Evolutionary conservation across 2,113 vertebrate species (phyloP).

Genomic region (Boleophthalmus pectinirostris): DNA sequence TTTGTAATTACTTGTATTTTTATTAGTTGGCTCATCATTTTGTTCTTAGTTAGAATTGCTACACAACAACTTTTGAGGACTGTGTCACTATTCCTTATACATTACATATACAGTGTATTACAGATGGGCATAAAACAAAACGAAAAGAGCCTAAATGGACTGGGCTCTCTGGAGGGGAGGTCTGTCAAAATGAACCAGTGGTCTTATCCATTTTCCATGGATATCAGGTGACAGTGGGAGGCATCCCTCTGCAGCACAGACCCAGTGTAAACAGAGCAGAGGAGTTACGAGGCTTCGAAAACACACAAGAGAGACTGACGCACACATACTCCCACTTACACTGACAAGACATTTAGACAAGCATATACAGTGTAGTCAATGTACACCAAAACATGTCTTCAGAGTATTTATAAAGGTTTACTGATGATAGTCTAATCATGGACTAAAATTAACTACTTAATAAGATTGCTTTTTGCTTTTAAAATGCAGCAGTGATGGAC

Average conservation of each 20-base stretch:
- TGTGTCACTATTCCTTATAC: neutral
- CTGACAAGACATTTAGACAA: neutral
- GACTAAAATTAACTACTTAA: too few species aligned
- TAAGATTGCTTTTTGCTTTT: too few species aligned
- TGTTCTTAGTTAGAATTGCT: neutral
- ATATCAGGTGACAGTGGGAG: constrained; percentile 54
- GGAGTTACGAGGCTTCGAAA: constrained; percentile 38
- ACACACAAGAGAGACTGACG: constrained; percentile 27
- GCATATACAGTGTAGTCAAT: neutral
- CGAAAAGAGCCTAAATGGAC: constrained; percentile 18
- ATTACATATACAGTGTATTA: neutral
- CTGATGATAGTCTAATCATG: too few species aligned
- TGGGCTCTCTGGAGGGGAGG: constrained; percentile 7
- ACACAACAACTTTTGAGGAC: neutral
- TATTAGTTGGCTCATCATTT: too few species aligned
- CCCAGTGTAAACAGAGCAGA: constrained; percentile 57
- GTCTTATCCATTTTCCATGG: constrained; percentile 50
- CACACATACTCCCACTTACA: constrained; percentile 10
- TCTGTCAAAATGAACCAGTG: constrained; percentile 29
- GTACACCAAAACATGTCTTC: neutral
- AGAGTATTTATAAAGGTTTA: too few species aligned
- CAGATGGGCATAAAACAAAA: neutral
- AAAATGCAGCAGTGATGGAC: too few species aligned
- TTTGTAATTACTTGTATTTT: too few species aligned
- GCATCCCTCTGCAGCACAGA: constrained; percentile 29